Evolutionary conservation across 2,888 invertebrate genomes (phyloP), one percentile per base, ranked within the genome.

Genomic region (Anticlea derivata): DNA sequence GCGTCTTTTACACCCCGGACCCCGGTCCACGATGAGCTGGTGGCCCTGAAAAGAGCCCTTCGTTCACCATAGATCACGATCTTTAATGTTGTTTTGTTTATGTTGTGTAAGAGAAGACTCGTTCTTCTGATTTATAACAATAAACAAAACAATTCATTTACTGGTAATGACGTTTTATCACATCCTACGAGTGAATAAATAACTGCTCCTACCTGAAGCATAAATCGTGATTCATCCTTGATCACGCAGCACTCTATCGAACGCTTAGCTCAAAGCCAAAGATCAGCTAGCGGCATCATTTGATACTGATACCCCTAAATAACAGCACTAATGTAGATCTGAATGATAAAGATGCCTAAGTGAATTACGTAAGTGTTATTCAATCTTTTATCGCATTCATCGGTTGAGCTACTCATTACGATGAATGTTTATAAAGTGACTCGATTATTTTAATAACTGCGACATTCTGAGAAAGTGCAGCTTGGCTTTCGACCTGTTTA

Each of bases 281-380:
- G 56, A 58, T 56, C 51, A 66, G 66, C 67, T 70, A 66, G 68
- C 70, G 58, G 56, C 66, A 62, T 60, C 62, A 66, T 71, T 67
- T 69, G 70, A 66, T 71, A 73, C 68, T 68, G n/a, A n/a, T n/a
- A n/a, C n/a, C 66, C 63, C 57, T 55, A 60, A 72, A 75, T 75
- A 77, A 63, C 62, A 73, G 73, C 71, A 60, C 61, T 67, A 68
- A 73, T 60, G 59, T 62, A 58, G 73, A 80, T 73, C 62, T 43
- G 53, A 61, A 70, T 73, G 76, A 76, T 69, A 59, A 59, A 55
- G 57, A 60, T 56, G 62, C 50, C 49, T 68, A 66, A 73, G 67
- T 69, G 67, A 63, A 69, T 83, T 79, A 70, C 69, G 70, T 66
- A 81, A 83, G 63, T 58, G 66, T 75, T 75, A 74, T 75, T 64